A percentile compares a stretch with the other conserved stretches of the same genome.
phyloP scores from a whole-genome alignment of 2,888 invertebrate species.

The Xanthia togata region DNA sequence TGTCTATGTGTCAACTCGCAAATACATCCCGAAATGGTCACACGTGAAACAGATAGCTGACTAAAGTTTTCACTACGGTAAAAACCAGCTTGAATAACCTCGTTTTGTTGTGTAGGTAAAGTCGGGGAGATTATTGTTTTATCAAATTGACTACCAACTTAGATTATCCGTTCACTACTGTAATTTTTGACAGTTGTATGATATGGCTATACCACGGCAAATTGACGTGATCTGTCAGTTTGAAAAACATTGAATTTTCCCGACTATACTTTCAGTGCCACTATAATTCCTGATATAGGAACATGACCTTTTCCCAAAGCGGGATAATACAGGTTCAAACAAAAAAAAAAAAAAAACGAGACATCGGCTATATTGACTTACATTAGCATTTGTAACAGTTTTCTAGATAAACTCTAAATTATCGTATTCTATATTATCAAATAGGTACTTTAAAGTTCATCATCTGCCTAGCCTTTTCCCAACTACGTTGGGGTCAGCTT shows the following conservation, averaged over 20 bases:
- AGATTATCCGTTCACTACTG: too few relatives aligned
- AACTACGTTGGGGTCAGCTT: too few relatives aligned
- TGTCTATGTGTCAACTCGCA: too few relatives aligned
- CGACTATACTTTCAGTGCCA: too few relatives aligned
- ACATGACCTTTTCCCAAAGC: background rate
- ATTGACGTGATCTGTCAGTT: background rate
- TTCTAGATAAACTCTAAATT: slow-evolving; percentile 14
- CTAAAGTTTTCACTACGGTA: too few relatives aligned
- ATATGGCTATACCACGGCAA: background rate
- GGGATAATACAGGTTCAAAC: background rate
- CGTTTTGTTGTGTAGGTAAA: too few relatives aligned
- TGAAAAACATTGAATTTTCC: background rate
- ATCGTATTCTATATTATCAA: slow-evolving; percentile 15
- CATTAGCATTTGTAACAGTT: slow-evolving; percentile 6
- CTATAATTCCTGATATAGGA: too few relatives aligned
- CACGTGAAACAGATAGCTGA: too few relatives aligned
- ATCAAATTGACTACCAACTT: background rate
- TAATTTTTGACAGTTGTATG: too few relatives aligned
- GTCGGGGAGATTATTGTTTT: background rate
- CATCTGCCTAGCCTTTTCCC: too few relatives aligned
- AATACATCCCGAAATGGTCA: background rate
- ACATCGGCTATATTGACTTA: background rate
- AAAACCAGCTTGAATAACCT: background rate
- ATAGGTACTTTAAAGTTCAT: slow-evolving; percentile 19
- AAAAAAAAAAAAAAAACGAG: background rate